Percentiles rank a stretch among this genome's conserved stretches.
phyloP scores from a whole-genome alignment of 2,888 invertebrate genomes.

The Lagria hirta region DNA sequence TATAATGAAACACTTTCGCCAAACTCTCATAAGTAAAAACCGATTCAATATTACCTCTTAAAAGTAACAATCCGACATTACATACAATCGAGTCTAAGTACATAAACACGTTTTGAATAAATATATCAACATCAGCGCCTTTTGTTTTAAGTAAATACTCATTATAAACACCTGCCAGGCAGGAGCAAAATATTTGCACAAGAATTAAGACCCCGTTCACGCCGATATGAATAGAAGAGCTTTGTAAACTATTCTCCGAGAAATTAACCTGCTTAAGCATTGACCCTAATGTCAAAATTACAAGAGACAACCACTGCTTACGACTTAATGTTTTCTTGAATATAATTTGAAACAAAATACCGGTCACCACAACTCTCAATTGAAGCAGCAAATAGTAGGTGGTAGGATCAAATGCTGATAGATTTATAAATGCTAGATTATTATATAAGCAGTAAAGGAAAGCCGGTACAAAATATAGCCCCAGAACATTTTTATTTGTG shows the following conservation, averaged over 20 bases:
- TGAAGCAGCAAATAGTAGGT: slow-evolving; percentile 90
- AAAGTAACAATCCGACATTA: slow-evolving; percentile 71
- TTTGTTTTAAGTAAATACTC: slow-evolving; percentile 88
- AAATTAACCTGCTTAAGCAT: slow-evolving; percentile 82
- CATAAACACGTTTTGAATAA: slow-evolving; percentile 94
- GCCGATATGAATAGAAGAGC: slow-evolving; percentile 54
- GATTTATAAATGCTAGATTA: slow-evolving; percentile 88
- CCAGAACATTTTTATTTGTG: slow-evolving; percentile 66
- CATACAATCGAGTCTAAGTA: slow-evolving; percentile 93
- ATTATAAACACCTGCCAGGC: slow-evolving; percentile 93
- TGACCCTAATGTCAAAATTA: slow-evolving; percentile 84
- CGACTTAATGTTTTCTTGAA: slow-evolving; percentile 79
- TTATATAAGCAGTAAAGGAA: slow-evolving; percentile 92
- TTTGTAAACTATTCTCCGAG: slow-evolving; percentile 31
- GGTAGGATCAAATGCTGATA: slow-evolving; percentile 90
- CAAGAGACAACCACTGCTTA: slow-evolving; percentile 88
- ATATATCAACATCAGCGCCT: slow-evolving; percentile 82
- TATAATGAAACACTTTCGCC: slow-evolving; percentile 62
- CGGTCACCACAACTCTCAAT: slow-evolving; percentile 89
- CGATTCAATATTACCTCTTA: slow-evolving; percentile 65
- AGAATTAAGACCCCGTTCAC: slow-evolving; percentile 67
- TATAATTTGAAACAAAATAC: slow-evolving; percentile 87
- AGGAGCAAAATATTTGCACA: slow-evolving; percentile 86
- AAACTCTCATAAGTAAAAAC: slow-evolving; percentile 63
- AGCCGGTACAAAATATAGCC: slow-evolving; percentile 87